A percentile compares a stretch with the other conserved stretches of the same genome.
These are phyloP conservation scores for Nemurella pictetii DNA, from an alignment of 2,888 invertebrate species.

Conservation along the genomic window DNA sequence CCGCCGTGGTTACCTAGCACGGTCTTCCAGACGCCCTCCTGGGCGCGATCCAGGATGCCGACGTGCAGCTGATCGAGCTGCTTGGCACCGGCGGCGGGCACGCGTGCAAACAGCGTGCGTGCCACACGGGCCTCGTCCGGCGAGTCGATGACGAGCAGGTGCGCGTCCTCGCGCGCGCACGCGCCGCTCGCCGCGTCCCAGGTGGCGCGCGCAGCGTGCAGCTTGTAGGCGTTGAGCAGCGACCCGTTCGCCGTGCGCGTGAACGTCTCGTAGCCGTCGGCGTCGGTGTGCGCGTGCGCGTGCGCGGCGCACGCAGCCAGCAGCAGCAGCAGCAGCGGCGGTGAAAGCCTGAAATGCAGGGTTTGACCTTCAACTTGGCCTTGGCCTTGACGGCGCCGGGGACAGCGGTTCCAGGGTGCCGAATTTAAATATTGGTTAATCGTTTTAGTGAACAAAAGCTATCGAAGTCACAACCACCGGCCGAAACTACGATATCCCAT, in stretches of 20 bases:
- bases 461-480: too few relatives aligned
- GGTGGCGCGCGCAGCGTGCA: neutral
- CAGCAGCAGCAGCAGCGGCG: neutral
- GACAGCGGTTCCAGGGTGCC: too few relatives aligned
- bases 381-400: too few relatives aligned
- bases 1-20: neutral
- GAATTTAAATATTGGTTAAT: too few relatives aligned
- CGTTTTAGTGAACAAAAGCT: too few relatives aligned
- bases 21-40: neutral
- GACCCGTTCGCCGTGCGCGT: neutral
- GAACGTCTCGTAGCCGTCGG: neutral
- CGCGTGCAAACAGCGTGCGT: neutral
- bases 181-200: neutral
- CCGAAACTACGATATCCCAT: too few relatives aligned
- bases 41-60: neutral
- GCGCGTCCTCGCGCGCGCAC: neutral
- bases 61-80: neutral
- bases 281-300: neutral
- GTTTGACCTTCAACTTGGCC: too few relatives aligned
- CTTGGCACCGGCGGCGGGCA: neutral
- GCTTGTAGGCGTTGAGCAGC: neutral
- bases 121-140: neutral
- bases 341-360: too few relatives aligned
- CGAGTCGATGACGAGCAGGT: neutral
- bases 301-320: neutral